A percentile compares a stretch with the other conserved stretches of the same genome.
Evolutionary conservation across 2,113 vertebrate genomes (phyloP).

Genomic region (Oncorhynchus kisutch): DNA sequence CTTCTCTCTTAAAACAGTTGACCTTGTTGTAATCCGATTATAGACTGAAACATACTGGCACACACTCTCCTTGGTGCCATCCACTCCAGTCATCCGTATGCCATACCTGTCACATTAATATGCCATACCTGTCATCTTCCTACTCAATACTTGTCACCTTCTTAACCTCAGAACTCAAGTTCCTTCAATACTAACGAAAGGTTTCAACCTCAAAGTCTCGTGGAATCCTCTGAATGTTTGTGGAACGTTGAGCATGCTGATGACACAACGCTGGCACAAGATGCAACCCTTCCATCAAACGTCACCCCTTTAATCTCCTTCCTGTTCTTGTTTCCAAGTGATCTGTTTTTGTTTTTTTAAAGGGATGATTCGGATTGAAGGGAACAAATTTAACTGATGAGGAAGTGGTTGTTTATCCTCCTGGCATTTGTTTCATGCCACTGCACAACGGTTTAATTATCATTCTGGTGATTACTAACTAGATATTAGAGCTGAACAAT

Average conservation of each 20-base stretch:
- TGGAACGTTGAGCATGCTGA: slow-evolving; percentile 2
- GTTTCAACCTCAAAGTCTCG: not conserved
- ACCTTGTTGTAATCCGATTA: not conserved
- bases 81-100: not conserved
- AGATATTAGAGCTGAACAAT: slow-evolving; percentile 50
- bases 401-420: slow-evolving; percentile 50
- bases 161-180: not conserved
- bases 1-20: not conserved
- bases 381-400: slow-evolving; percentile 51
- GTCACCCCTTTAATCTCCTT: slow-evolving; percentile 5
- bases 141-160: not conserved
- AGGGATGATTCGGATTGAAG: slow-evolving; percentile 45
- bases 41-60: not conserved
- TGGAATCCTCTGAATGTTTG: not conserved
- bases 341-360: slow-evolving; percentile 32
- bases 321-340: slow-evolving; percentile 4
- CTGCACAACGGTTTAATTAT: slow-evolving; percentile 61
- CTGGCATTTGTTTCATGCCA: slow-evolving; percentile 56
- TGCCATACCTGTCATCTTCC: not conserved
- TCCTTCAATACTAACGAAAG: not conserved
- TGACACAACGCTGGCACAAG: not conserved
- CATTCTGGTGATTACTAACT: slow-evolving; percentile 61
- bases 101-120: not conserved
- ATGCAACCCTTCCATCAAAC: not conserved
- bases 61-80: not conserved